Conservation (phyloP, 2,888 invertebrate genomes). For the Papilio protenor region DNA sequence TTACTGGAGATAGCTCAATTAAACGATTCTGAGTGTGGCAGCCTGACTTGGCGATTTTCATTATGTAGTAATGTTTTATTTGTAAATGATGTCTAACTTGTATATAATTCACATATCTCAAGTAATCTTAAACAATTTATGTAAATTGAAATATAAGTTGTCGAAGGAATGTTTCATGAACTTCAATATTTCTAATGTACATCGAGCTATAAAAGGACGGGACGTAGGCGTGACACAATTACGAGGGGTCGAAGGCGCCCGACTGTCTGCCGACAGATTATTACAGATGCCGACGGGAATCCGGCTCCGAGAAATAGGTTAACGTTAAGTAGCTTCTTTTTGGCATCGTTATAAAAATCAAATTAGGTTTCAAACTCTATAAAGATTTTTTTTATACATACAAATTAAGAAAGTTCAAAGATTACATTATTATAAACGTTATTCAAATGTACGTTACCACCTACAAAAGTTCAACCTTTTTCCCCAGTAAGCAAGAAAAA, state of each 20-base stretch:
- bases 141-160: conserved; percentile 4
- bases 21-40: not conserved
- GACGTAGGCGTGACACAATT: conserved; percentile 40
- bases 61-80: not conserved
- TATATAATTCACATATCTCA: not conserved
- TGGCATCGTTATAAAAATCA: conserved; percentile 15
- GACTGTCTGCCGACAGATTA: conserved; percentile 43
- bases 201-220: conserved; percentile 31
- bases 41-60: not conserved
- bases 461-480: not conserved
- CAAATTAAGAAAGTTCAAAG: not conserved
- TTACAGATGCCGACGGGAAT: conserved; percentile 31
- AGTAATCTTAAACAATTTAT: not conserved
- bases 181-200: conserved; percentile 32
- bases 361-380: conserved; percentile 4
- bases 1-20: not conserved
- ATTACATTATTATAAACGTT: not conserved
- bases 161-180: conserved; percentile 5
- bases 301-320: conserved; percentile 35
- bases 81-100: too few relatives aligned
- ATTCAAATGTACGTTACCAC: not conserved
- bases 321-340: conserved; percentile 24
- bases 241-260: conserved; percentile 37
- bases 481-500: not conserved
- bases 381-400: not conserved